These are phyloP conservation scores for Venustaconcha ellipsiformis DNA, from an alignment of 1,140 invertebrate species.

Conservation along the genomic window DNA sequence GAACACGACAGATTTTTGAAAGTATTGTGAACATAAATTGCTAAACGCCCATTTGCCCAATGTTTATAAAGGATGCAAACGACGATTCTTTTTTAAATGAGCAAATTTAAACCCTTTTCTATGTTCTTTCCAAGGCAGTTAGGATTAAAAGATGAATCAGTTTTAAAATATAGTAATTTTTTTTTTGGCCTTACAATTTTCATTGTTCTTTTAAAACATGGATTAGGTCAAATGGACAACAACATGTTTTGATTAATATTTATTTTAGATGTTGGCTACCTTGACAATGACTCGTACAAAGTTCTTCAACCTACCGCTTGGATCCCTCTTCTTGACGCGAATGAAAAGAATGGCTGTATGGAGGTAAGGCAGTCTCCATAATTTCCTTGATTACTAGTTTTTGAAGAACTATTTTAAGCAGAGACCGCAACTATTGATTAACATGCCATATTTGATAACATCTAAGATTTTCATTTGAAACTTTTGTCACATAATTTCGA, in stretches of 20 bases:
- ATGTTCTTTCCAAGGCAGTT: neutral
- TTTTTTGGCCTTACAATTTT: neutral
- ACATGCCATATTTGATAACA: no score
- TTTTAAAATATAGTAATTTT: neutral
- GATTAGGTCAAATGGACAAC: neutral
- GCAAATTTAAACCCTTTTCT: neutral
- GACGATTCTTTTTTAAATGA: no score
- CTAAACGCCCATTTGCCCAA: no score
- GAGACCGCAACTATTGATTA: no score
- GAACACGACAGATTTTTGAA: no score
- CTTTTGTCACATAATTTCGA: no score
- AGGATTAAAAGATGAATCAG: neutral
- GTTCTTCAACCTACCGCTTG: slow-evolving; percentile 59
- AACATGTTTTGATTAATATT: neutral
- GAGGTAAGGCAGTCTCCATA: slow-evolving; percentile 39
- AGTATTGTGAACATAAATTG: no score
- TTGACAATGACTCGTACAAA: slow-evolving; percentile 57
- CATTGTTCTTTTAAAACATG: neutral
- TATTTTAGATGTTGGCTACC: slow-evolving; percentile 58
- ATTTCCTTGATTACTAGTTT: no score
- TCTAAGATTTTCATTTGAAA: no score
- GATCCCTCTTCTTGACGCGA: slow-evolving; percentile 64
- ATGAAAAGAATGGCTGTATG: slow-evolving; percentile 63
- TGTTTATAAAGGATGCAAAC: no score
- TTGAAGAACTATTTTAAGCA: no score